Conservation (phyloP, 2,797 vertebrate genomes). For the Chelmon rostratus region DNA sequence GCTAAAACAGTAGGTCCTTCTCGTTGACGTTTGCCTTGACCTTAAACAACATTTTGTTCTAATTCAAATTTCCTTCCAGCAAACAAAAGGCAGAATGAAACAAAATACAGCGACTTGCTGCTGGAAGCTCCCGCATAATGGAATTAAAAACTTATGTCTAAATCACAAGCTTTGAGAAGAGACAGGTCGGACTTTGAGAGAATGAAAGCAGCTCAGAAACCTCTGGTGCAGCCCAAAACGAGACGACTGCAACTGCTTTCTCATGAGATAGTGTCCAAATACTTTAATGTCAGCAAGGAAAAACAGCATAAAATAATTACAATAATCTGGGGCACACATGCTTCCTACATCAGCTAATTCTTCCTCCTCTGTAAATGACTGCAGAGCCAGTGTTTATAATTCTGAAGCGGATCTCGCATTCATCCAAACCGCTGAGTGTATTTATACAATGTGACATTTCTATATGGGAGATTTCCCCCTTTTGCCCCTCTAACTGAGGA, state of each 20-base stretch:
- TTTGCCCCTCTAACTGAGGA: constrained; percentile 49
- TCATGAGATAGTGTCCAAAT: constrained; percentile 82
- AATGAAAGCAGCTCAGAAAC: constrained; percentile 61
- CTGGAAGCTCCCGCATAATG: constrained; percentile 79
- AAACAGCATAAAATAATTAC: constrained; percentile 83
- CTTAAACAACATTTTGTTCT: constrained; percentile 82
- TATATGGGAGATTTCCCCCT: constrained; percentile 61
- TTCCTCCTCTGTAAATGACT: constrained; percentile 75
- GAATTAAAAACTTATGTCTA: constrained; percentile 83
- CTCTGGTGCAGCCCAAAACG: constrained; percentile 54
- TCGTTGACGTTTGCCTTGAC: constrained; percentile 71
- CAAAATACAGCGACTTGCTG: constrained; percentile 75
- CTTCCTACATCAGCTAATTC: constrained; percentile 80
- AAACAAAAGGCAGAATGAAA: constrained; percentile 81
- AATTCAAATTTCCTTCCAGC: constrained; percentile 78
- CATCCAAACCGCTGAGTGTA: constrained; percentile 73
- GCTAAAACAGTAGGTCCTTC: constrained; percentile 81
- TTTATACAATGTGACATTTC: constrained; percentile 82
- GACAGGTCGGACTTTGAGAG: constrained; percentile 63
- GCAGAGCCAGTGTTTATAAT: constrained; percentile 78
- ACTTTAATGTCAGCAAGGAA: constrained; percentile 78
- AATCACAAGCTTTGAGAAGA: constrained; percentile 68
- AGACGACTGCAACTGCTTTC: constrained; percentile 64
- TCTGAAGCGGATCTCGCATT: constrained; percentile 74
- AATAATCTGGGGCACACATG: constrained; percentile 83